These are phyloP conservation scores for Petroica traversi DNA, from an alignment of 2,113 vertebrate genomes.

Conservation along the genomic window DNA sequence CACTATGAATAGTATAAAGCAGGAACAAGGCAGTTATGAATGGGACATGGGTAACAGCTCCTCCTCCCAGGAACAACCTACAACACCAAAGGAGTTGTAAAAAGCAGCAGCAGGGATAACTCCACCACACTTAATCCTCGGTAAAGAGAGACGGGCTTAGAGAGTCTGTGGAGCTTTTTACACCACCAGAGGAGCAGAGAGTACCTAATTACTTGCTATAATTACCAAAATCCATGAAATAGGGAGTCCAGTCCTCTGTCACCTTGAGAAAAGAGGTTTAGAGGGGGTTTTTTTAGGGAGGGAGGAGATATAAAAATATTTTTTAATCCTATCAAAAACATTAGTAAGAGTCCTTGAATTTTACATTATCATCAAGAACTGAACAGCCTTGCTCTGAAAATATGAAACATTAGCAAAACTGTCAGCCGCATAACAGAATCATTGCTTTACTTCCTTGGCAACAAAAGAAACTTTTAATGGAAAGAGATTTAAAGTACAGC, in stretches of 20 bases:
- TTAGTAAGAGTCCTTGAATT: not conserved
- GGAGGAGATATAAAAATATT: not conserved
- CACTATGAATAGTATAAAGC: not conserved
- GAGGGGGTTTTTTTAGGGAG: not conserved
- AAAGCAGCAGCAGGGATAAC: not conserved
- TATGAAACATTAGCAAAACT: not conserved
- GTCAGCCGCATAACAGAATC: not conserved
- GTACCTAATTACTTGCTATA: not conserved
- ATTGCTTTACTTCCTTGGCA: conserved; percentile 8
- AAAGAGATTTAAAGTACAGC: not conserved
- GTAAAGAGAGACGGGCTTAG: not conserved
- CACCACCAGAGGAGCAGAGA: not conserved
- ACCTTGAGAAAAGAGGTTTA: not conserved
- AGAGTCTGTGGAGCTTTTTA: not conserved
- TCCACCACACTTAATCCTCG: not conserved
- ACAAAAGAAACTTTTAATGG: conserved; percentile 17
- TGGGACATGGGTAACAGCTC: not conserved
- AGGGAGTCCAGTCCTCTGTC: not conserved
- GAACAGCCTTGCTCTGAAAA: not conserved
- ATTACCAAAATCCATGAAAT: not conserved
- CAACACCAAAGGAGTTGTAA: not conserved
- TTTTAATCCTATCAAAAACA: not conserved
- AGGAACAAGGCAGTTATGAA: not conserved
- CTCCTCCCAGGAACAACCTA: not conserved
- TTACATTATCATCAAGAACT: not conserved